Base-by-base conservation (phyloP, 2,113 vertebrate species). In the Penelope pileata region DNA sequence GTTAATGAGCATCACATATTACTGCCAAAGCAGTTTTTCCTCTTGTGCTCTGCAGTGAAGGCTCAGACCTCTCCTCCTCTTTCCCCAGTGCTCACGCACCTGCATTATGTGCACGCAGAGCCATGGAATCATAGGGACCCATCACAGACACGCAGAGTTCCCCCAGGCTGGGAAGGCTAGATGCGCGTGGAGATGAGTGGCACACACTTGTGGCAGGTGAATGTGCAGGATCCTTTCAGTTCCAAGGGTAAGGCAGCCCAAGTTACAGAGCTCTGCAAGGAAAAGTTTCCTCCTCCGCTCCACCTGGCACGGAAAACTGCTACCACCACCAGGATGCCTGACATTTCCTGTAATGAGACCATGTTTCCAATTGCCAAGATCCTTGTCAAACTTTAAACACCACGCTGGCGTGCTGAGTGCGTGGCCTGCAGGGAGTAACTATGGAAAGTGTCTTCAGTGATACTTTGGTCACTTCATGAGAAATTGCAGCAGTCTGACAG, bases 21-120 rank as follows among this genome's bases (percentile, higher is more conserved):
- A 64, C 70, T 91, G 66, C 62, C 69, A 84, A 76, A 83, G 68
- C 38, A 56, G 1, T 63, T 84, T 43, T 32, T 83, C 67, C 51
- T 58, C 27, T 38, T 36, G 11, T 3, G 0, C 60, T 91, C 43
- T 53, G 24, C 26, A 53, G 34, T 22, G 45, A 43, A 88, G 72
- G 69, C 64, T 75, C 17, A 2, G 4, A 11, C 1, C 62, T 42
- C 19, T 45, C 10, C 30, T 66, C 27, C 32, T 66, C 27, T 21
- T 59, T 30, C 54, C 62, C 30, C 45, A 66, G 45, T 1, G 4
- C 45, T 40, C 79, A 7, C 0, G 0, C 70, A 30, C 72, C 34
- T 88, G 75, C 83, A 30, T 3, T 3, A 1, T 38, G 22, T 16
- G 12, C 42, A 5, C 1, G 1, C 0, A 0, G 12, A 59, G 23